Evolutionary conservation across 92 coral and sea anemone species (phyloP), one percentile per base, ranked within the genome.

Genomic region (Desmophyllum pertusum): DNA sequence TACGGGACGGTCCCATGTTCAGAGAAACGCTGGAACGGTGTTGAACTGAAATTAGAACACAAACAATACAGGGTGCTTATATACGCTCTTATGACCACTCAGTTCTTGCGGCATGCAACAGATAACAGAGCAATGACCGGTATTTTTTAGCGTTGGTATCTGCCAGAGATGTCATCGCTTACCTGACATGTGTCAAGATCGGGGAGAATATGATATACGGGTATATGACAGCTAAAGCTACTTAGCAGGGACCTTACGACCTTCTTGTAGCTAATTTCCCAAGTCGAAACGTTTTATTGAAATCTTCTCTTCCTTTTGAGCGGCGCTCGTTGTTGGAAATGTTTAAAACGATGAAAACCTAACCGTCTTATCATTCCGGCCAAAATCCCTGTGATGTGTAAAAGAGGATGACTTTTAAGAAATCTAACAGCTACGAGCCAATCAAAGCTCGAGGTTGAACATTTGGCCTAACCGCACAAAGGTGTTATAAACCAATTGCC

Each of bases 171-270:
- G 82, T 84, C 87, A 84, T 25, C 87, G 81, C 74, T 66, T 75
- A 21, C 27, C 66, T 84, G 87, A 63, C 87, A 84, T 84, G 40
- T 75, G 82, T 84, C 86, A 72, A 40, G 64, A 29, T 13, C 55
- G 75, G 75, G 33, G 48, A 65, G 71, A 78, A 55, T 73, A 67
- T 84, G 86, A 91, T 83, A 87, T 79, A 41, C 71, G 81, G 53
- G 62, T 75, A 91, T 79, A 73, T 91, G 94, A 87, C 94, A 91
- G 87, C 65, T 53, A 29, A 68, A 80, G 85, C 94, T 91, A 39
- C 91, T 91, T 91, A 91, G 94, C 89, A 80, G 15, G 27, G 78
- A 89, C 89, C 91, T 89, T 83, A 18, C 79, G 72, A 74, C 69
- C 86, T 73, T 42, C 53, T 83, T 19, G 38, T 59, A 80, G 37